phyloP scores from a whole-genome alignment of 2,113 vertebrate genomes.

The Gallinago undulata region DNA sequence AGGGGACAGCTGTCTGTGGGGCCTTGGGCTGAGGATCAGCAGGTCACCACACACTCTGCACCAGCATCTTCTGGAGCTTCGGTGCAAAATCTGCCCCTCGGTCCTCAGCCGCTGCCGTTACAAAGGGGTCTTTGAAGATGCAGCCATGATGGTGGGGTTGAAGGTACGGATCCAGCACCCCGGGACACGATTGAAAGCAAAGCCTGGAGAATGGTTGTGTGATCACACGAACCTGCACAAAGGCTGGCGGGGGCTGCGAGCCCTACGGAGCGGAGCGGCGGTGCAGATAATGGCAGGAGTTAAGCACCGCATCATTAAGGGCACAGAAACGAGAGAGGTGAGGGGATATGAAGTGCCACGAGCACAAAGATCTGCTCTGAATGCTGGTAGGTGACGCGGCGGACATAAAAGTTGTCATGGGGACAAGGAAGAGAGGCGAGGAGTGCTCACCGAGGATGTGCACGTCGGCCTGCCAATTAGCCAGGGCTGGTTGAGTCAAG shows the following conservation, averaged over 20 bases:
- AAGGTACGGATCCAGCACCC: neutral
- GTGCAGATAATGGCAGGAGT: neutral
- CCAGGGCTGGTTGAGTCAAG: neutral
- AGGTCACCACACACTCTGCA: neutral
- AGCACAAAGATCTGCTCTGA: neutral
- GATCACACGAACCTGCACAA: neutral
- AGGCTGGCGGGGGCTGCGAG: neutral
- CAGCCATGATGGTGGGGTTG: rapidly evolving
- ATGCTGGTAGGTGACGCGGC: neutral
- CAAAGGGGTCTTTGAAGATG: neutral
- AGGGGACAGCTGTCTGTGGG: neutral
- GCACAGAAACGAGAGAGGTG: neutral
- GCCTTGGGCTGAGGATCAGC: neutral
- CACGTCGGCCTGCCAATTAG: constrained; percentile 9
- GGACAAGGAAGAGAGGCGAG: constrained; percentile 4
- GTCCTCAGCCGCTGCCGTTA: rapidly evolving
- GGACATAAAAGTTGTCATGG: constrained; percentile 55
- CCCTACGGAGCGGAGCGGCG: neutral
- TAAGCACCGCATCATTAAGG: neutral
- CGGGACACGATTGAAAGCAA: neutral
- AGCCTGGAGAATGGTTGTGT: neutral
- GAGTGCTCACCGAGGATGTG: neutral
- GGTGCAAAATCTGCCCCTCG: rapidly evolving
- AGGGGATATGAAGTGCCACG: neutral
- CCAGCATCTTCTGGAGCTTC: neutral